Evolutionary conservation across 2,888 invertebrate genomes (phyloP), one percentile per base, ranked within the genome.

Genomic region (Hanleya hanleyi): DNA sequence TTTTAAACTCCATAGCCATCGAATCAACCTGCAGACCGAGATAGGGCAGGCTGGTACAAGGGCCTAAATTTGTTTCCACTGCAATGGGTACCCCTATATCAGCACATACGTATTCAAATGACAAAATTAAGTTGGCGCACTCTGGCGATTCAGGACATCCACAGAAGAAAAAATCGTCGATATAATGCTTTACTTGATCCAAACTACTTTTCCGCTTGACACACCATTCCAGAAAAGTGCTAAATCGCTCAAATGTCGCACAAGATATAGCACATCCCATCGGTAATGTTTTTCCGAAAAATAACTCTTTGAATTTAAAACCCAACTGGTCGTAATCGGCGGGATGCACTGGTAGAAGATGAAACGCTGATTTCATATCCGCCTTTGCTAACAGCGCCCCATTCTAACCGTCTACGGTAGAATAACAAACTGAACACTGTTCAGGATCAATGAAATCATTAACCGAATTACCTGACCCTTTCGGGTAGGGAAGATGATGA

Each of bases 301-400:
- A 78, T 57, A 70, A 74, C 22, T 62, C 49, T 15, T 72, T 38
- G 57, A 71, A 69, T 49, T 62, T 49, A 69, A 73, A 69, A 0
- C 77, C 75, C 0, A 79, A n/a, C 22, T 67, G 50, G 18, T 74
- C 71, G 68, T 75, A 75, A 68, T 78, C 76, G 3, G 33, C 41
- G 3, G 73, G 73, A 38, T 36, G 26, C 4, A 80, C 57, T 5
- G 73, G 72, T 9, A 77, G 32, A 6, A 77, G 50, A 2, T 76
- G 38, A 37, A 76, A 77, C 6, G 77, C 75, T n/a, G 70, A 72
- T 49, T 76, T 70, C 0, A 77, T 74, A 41, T 77, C 77, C 1
- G 64, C 29, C 57, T 77, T 79, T 9, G 50, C 77, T 18, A 72
- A 47, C 0, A 69, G 32, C 18, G 51, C 57, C 50, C 66, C 22